A percentile compares a stretch with the other conserved stretches of the same genome.
These are phyloP conservation scores for Theonella swinhoei DNA, from an alignment of 37 sponge, comb jelly and placozoan genomes.

Conservation along the genomic window DNA sequence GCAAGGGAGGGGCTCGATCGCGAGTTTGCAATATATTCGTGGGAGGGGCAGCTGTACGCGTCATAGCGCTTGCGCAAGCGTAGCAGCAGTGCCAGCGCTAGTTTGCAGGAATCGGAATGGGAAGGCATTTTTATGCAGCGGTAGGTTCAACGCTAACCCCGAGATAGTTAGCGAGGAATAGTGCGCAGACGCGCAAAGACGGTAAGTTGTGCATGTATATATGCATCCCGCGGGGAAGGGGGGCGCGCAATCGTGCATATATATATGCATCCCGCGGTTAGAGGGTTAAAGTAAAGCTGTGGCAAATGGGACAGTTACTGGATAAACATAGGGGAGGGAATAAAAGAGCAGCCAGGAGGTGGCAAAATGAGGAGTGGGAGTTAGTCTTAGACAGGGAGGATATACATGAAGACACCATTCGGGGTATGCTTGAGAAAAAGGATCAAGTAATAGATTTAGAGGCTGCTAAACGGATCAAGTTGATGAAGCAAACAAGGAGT, in stretches of 20 bases:
- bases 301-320: constrained; percentile 7
- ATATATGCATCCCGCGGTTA: too few relatives aligned
- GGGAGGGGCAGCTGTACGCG: too few relatives aligned
- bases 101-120: too few relatives aligned
- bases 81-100: too few relatives aligned
- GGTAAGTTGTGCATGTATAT: background rate
- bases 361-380: constrained; percentile 2
- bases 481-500: background rate
- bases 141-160: too few relatives aligned
- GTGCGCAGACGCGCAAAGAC: background rate
- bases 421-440: background rate
- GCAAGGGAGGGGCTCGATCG: too few relatives aligned
- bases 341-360: background rate
- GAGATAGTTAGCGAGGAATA: too few relatives aligned
- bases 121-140: too few relatives aligned
- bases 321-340: background rate
- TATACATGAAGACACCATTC: background rate
- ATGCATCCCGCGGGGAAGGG: too few relatives aligned
- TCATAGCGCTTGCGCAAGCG: too few relatives aligned
- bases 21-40: too few relatives aligned
- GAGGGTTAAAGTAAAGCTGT: constrained; percentile 2
- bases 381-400: background rate
- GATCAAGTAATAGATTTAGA: constrained; percentile 5
- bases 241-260: too few relatives aligned
- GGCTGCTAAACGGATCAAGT: background rate